Conservation (phyloP, 2,113 vertebrate genomes). For the Carassius carassius region DNA sequence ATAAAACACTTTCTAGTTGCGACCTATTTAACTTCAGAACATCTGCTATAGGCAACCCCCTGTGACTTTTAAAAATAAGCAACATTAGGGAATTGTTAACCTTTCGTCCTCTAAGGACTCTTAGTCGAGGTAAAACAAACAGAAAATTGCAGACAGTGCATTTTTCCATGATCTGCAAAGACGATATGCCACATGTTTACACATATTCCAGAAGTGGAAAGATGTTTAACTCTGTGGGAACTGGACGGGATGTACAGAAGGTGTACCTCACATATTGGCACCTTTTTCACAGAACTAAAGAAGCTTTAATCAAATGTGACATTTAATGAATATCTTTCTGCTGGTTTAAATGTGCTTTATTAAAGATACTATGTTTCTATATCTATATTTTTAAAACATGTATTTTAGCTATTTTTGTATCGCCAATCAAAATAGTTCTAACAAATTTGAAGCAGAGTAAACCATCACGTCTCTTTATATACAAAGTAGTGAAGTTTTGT, state of each 20-base stretch:
- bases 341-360: no score
- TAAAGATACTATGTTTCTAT: background rate
- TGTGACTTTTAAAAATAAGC: constrained; percentile 27
- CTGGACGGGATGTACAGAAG: background rate
- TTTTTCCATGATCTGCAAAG: constrained; percentile 32
- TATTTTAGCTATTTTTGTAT: background rate
- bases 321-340: background rate
- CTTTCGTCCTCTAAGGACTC: constrained; percentile 16
- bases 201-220: background rate
- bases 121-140: background rate
- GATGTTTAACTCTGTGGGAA: background rate
- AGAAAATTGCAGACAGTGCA: constrained; percentile 2
- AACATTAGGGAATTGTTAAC: constrained; percentile 30
- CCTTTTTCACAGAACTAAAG: background rate
- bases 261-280: background rate
- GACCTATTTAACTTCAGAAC: constrained; percentile 14
- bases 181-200: constrained; percentile 18
- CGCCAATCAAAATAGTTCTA: background rate
- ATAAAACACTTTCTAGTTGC: background rate
- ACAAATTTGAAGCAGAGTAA: background rate
- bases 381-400: background rate
- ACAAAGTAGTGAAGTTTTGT: background rate
- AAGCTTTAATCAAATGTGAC: background rate
- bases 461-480: no score
- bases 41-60: constrained; percentile 30